Base-by-base conservation (phyloP, 2,888 invertebrate genomes). In the Griposia aprilina region DNA sequence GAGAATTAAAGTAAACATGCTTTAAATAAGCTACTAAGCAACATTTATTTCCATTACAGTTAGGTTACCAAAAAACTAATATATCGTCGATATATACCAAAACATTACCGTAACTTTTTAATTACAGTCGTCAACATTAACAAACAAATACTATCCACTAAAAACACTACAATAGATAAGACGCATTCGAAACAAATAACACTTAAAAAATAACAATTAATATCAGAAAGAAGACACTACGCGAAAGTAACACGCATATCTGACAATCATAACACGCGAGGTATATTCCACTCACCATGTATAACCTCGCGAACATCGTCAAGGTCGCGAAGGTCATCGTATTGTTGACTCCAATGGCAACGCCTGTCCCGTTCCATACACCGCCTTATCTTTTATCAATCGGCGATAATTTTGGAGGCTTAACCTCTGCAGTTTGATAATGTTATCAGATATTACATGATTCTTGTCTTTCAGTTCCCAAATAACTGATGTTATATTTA, bases 271-370 rank as follows among this genome's bases (percentile, higher is more conserved):
- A 84, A 81, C 86, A 89, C 83, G 83, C 83, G 80, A 82, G 87
- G 89, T 73, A 90, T 82, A 90, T 91, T 91, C 89, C 89, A 91
- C 92, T 92, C 80, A 92, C 91, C 92, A 91, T 59, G 65, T 76
- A 59, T 87, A 90, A 85, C 87, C 90, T 91, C 78, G 89, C 90
- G 82, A 92, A 92, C 81, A 83, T 82, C 72, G 83, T 41, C 93
- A 94, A 95, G 94, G 94, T 93, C 92, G 62, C 81, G 77, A 79
- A 92, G 93, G 92, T 94, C 93, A 89, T 92, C 91, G 91, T 85
- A 89, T 81, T 85, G 85, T 81, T 85, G 86, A 83, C 85, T 88
- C 91, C 91, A 57, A 67, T 83, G 60, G 60, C 60, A 92, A 81
- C 90, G 88, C 90, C 68, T 78, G 72, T 66, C 65, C 57, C 71